Evolutionary conservation across 1,140 invertebrate genomes (phyloP), one percentile per base, ranked within the genome.

Genomic region (Drosophila novamexicana): DNA sequence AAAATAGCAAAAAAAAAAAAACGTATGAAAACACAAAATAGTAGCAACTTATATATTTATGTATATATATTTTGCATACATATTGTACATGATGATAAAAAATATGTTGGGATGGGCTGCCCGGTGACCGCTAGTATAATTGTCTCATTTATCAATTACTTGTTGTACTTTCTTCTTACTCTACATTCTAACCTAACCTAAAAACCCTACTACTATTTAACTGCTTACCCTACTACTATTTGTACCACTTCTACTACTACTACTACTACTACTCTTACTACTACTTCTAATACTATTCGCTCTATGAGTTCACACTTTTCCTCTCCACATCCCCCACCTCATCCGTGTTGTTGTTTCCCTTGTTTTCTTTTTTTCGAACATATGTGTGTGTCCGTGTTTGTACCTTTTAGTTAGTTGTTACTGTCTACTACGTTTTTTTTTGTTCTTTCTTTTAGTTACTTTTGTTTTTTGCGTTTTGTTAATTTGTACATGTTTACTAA

Each of bases 91-190:
- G 85, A 90, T 88, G 83, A 88, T 86, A 84, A 91, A 91, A 92
- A 80, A 91, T 91, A 92, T 92, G 91, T 92, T 92, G 91, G 91
- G 91, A 92, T 92, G 91, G 91, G 91, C 91, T 92, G 91, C 91
- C 91, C 91, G 91, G 90, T 92, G 91, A 92, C 91, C 91, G 91
- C 91, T 92, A 91, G 88, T 90, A 90, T 90, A 90, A 90, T 90
- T 90, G 81, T 85, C 78, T 90, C 81, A 91, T 90, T 91, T 89
- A 88, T 88, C 84, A 89, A 89, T 89, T 90, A 90, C 81, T 90
- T 82, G 84, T 88, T 86, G 83, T 86, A 86, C 83, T 86, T 86
- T 86, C 83, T 86, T 86, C 84, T 86, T 89, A 86, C 79, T 86
- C 79, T 86, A 86, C 82, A 80, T 83, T 84, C 81, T 83, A 79